Percentiles rank a stretch among this genome's conserved stretches.
Conservation (phyloP, 2,113 vertebrate genomes). For the Tonatia bakeri region DNA sequence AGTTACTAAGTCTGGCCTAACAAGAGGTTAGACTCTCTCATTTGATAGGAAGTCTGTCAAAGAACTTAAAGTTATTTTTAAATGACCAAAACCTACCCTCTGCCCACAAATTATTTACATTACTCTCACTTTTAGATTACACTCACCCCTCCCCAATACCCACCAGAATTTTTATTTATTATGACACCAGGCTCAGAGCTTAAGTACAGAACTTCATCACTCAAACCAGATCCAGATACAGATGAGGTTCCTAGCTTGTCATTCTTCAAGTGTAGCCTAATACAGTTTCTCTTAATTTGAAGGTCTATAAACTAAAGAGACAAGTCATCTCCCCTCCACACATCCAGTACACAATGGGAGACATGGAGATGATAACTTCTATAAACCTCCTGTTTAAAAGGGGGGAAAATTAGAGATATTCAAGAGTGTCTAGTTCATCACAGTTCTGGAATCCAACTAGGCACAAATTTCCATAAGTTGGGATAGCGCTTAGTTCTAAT, state of each 20-base stretch:
- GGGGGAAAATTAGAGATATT: background rate
- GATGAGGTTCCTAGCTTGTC: background rate
- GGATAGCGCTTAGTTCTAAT: background rate
- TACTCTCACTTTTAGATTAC: background rate
- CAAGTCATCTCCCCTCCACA: background rate
- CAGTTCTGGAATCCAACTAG: background rate
- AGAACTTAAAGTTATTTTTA: background rate
- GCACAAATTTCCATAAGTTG: background rate
- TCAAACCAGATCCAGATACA: background rate
- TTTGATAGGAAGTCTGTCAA: background rate
- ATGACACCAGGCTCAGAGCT: background rate
- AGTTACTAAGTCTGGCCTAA: background rate
- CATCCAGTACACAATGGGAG: background rate
- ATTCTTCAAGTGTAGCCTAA: background rate
- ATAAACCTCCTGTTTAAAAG: background rate
- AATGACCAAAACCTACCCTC: background rate
- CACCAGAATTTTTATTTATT: background rate
- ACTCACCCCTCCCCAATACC: background rate
- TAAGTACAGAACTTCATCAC: background rate
- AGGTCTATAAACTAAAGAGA: background rate
- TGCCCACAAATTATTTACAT: background rate
- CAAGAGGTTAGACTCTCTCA: background rate
- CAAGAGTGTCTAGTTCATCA: background rate
- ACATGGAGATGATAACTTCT: background rate
- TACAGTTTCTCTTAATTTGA: background rate